Evolutionary conservation across 2,888 invertebrate species (phyloP), one percentile per base, ranked within the genome.

Genomic region (Drosophila greeni): DNA sequence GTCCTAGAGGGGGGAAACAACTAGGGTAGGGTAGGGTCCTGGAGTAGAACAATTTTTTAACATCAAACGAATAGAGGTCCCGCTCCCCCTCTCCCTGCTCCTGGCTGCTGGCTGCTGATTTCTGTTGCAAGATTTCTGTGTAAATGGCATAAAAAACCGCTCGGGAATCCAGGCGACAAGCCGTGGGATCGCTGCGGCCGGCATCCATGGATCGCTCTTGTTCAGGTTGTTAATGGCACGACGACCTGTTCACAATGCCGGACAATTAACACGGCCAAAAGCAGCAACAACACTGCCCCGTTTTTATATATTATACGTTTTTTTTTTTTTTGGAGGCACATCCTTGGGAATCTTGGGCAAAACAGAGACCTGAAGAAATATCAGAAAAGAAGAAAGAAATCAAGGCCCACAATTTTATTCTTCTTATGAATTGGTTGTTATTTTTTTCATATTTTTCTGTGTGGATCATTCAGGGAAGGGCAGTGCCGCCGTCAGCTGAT

Each of bases 41-140:
- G 56, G 47, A 39, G 59, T 67, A 69, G 60, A 67, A 72, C 70
- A 67, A 73, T 73, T 69, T 76, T 70, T 74, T 65, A 77, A 77
- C 81, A 75, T 73, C 77, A 80, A 82, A 76, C 81, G 76, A 78
- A 81, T 83, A 82, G 80, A 83, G 81, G 83, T 81, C 75, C 73
- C n/a, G n/a, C n/a, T n/a, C n/a, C n/a, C n/a, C n/a, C n/a, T n/a
- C n/a, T n/a, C n/a, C n/a, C n/a, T n/a, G n/a, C n/a, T n/a, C n/a
- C n/a, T n/a, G n/a, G n/a, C n/a, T n/a, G n/a, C 42, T 42, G 45
- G 26, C 45, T 45, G 76, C 83, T 83, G 81, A 82, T 82, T 83
- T n/a, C n/a, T 82, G 81, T 82, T 83, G 81, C 81, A 78, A 82
- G 83, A 82, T 83, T 82, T 82, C 81, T 74, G 42, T 72, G 76